These are phyloP conservation scores for Daphoenositta chrysoptera DNA, from an alignment of 2,113 vertebrate species.

Conservation along the genomic window DNA sequence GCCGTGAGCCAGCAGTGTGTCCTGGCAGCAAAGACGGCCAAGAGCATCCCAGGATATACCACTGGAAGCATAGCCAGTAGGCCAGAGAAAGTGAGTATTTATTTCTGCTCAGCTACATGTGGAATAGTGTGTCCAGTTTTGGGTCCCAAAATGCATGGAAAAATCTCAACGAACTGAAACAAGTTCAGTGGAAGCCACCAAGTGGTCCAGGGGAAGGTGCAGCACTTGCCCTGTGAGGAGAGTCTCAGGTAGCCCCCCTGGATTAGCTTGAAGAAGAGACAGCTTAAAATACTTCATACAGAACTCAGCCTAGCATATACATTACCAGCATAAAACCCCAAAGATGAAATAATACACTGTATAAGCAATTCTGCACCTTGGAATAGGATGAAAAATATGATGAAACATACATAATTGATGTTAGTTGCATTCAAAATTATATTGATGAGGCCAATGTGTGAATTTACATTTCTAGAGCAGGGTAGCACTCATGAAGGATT, in stretches of 20 bases:
- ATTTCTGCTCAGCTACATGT: neutral
- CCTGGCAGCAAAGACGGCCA: neutral
- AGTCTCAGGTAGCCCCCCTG: neutral
- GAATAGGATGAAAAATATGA: neutral
- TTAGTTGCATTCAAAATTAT: neutral
- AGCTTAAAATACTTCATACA: neutral
- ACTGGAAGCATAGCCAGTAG: neutral
- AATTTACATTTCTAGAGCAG: neutral
- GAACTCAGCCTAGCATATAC: neutral
- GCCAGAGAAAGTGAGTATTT: neutral
- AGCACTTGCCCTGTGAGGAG: neutral
- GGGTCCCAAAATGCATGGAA: neutral
- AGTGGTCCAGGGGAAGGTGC: neutral
- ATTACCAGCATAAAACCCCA: neutral
- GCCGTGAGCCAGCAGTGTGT: neutral
- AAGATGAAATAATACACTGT: neutral
- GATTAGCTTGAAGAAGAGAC: neutral
- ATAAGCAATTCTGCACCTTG: neutral
- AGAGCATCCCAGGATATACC: neutral
- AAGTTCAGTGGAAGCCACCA: neutral
- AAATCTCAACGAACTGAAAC: neutral
- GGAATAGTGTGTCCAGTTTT: neutral
- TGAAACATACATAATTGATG: neutral
- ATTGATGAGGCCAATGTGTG: neutral
- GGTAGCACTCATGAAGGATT: constrained; percentile 21